phyloP scores from a whole-genome alignment of 2,888 invertebrate species.

The Euproctis similis region DNA sequence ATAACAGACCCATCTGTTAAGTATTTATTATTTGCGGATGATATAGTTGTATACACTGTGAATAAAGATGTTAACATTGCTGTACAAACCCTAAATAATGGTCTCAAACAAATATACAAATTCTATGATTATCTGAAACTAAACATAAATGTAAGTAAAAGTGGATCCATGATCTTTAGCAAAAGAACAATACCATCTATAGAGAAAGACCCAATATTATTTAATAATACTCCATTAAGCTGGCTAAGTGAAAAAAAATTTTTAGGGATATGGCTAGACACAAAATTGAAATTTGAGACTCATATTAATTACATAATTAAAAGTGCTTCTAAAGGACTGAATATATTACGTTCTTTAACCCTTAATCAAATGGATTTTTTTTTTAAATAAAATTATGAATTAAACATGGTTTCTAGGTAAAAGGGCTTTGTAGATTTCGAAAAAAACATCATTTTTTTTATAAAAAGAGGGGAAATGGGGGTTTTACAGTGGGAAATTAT shows the following conservation, averaged over 20 bases:
- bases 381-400: too few relatives aligned
- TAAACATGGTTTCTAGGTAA: too few relatives aligned
- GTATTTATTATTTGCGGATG: slow-evolving; percentile 8
- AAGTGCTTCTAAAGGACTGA: neutral
- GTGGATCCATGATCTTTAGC: neutral
- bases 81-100: neutral
- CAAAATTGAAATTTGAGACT: neutral
- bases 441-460: too few relatives aligned
- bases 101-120: neutral
- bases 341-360: neutral
- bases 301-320: neutral
- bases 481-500: too few relatives aligned
- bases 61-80: slow-evolving; percentile 1
- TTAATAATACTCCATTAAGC: neutral
- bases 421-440: neutral
- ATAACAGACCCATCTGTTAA: neutral
- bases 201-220: neutral
- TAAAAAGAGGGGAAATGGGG: too few relatives aligned
- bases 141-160: slow-evolving; percentile 1
- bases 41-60: slow-evolving; percentile 6
- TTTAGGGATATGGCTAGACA: neutral
- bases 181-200: neutral
- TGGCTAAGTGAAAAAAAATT: too few relatives aligned
- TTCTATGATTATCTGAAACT: neutral
- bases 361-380: too few relatives aligned